These are phyloP conservation scores for Drosophila borealis DNA, from an alignment of 2,888 invertebrate species.

Conservation along the genomic window DNA sequence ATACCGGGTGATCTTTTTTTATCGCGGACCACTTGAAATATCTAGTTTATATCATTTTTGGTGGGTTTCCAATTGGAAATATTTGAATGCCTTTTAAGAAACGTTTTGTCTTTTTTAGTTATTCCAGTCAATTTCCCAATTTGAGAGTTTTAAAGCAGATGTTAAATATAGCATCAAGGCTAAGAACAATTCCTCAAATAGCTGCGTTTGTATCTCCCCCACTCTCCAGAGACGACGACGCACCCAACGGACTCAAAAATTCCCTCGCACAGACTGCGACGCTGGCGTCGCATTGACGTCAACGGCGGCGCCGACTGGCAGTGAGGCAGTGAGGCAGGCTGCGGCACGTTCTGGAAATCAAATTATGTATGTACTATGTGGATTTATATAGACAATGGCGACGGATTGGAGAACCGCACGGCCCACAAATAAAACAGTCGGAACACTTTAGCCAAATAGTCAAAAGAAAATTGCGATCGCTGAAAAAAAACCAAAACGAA, in stretches of 20 bases:
- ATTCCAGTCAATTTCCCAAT: background rate
- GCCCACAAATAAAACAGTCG: slow-evolving; percentile 51
- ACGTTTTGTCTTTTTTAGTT: background rate
- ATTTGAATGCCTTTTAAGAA: background rate
- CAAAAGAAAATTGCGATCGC: slow-evolving; percentile 39
- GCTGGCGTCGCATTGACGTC: slow-evolving; percentile 64
- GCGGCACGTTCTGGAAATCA: slow-evolving; percentile 79
- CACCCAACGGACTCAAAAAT: slow-evolving; percentile 24
- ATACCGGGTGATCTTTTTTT: slow-evolving; percentile 16
- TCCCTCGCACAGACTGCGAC: slow-evolving; percentile 36
- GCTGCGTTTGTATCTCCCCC: slow-evolving; percentile 34
- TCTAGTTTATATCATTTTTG: background rate
- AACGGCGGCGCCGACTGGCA: slow-evolving; percentile 62
- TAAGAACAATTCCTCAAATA: slow-evolving; percentile 44
- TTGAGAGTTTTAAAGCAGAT: slow-evolving; percentile 5
- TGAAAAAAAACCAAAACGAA: slow-evolving; percentile 11
- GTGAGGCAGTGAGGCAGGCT: slow-evolving; percentile 67
- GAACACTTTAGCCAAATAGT: slow-evolving; percentile 47
- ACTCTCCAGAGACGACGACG: slow-evolving; percentile 11
- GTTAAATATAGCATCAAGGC: slow-evolving; percentile 54
- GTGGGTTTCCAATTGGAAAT: background rate
- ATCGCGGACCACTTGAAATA: background rate
- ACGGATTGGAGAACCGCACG: slow-evolving; percentile 25
- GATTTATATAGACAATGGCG: slow-evolving; percentile 50
- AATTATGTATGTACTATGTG: slow-evolving; percentile 50